Evolutionary conservation across 2,888 invertebrate genomes (phyloP), one percentile per base, ranked within the genome.

Genomic region (Cephus pulcher): DNA sequence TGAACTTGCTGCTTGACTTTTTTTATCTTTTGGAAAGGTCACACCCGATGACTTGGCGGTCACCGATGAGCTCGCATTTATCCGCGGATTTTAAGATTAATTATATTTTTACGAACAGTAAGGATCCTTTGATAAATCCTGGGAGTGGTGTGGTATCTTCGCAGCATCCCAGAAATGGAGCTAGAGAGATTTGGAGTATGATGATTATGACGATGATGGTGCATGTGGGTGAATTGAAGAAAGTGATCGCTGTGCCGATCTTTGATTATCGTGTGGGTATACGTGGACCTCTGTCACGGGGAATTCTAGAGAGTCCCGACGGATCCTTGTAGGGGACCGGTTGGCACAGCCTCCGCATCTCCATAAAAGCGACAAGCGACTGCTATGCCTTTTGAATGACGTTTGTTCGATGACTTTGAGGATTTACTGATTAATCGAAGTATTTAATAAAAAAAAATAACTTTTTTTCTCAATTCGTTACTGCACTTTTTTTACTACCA

Each of bases 321-420:
- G 71, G 71, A 71, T 71, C 71, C 71, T 32, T 71, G 56, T 56
- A 56, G 9, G 56, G 56, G 56, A 56, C 56, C 71, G 71, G 71
- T 34, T 34, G 71, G 23, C 71, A 33, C 71, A 34, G 71, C 71
- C 71, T 71, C 71, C 71, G 71, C 71, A 71, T 71, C 71, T 32
- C 71, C 32, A 33, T 71, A 71, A 56, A 71, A 71, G 71, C 71
- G 71, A 33, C 71, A 34, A 34, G 71, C 15, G 23, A 56, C 23
- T 56, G 9, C 56, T 15, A 6, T 56, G 56, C 56, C 9, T 23
- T 56, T 56, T 56, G 56, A 56, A 56, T 15, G 56, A 56, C 23
- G 56, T 56, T 56, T 15, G 35, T 56, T 56, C 56, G 56, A 23
- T 56, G 56, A 56, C 56, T 56, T 56, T 56, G 23, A 56, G 23